Base-by-base conservation (phyloP, 2,888 invertebrate species). In the Geophilus truncorum region DNA sequence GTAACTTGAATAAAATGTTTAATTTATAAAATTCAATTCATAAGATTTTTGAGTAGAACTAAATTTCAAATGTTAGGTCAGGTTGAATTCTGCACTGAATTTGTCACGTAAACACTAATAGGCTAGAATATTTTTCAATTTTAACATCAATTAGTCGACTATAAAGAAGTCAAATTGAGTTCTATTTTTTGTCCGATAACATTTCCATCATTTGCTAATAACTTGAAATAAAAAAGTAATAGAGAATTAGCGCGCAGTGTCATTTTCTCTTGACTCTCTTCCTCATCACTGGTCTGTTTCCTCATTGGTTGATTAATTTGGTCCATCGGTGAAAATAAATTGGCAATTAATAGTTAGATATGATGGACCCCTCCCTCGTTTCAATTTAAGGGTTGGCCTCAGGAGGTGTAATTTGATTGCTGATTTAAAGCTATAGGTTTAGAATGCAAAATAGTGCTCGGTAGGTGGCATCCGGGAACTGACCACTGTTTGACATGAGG, bases 251-350 rank as follows among this genome's bases (percentile, higher is more conserved):
- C 18, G 51, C 51, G 7, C 51, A 18, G 51, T n/a, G 15, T 51
- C 51, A n/a, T 18, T 51, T 21, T n/a, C 45, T 18, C 51, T n/a
- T 5, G 3, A 18, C 18, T n/a, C 51, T 51, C 51, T 51, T 70
- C 70, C 70, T 70, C 28, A 12, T 70, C 25, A 70, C 28, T 7
- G 12, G 70, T 70, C n/a, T 70, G 70, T 28, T 70, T 70, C 70
- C 70, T 70, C 70, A 70, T 70, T 25, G 70, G 70, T 70, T 70
- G 70, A 70, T 70, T 70, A 70, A 70, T 70, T 70, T 28, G 70
- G 23, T 70, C 70, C 28, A 70, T 70, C 25, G 70, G 23, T 70
- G 23, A n/a, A 25, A 70, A 70, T 70, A 70, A 70, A 70, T 70
- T 70, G 70, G 25, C 70, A 70, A 70, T 70, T 70, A 70, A 70